Base-by-base conservation (phyloP, 2,113 vertebrate genomes). In the Sminthopsis crassicaudata region DNA sequence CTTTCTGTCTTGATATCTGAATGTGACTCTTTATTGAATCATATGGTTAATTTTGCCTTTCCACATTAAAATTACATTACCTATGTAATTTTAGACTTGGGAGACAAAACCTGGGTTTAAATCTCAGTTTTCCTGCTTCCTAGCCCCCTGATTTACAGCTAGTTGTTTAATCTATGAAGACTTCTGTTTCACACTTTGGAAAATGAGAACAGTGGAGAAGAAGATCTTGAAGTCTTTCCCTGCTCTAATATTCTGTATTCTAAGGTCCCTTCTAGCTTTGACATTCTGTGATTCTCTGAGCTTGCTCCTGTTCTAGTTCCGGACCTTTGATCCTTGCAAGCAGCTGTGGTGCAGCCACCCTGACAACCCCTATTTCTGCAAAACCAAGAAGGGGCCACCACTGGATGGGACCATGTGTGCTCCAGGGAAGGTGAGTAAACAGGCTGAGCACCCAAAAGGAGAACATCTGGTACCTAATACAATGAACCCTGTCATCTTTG, bases 341-440 rank as follows among this genome's bases (percentile, higher is more conserved):
- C 99, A 99, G 97, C 98, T 99, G 92, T 99, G 99, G 99, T 99
- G 99, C 50, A 99, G 99, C 98, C 99, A 99, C 97, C 99, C 99
- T 0, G 99, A 99, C 97, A 99, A 99, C 96, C 99, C 99, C 90
- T 99, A 99, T 98, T 99, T 99, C 98, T 99, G 99, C 98, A 99
- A 99, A 98, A 99, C 99, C 94, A 99, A 99, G 98, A 99, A 99
- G 98, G 99, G 99, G 6, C 99, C 99, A 0, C 99, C 99, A 7
- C 98, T 99, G 91, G 99, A 99, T 12, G 99, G 99, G 94, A 99
- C 99, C 91, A 99, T 99, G 99, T 99, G 99, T 93, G 99, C 99
- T 0, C 98, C 99, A 57, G 99, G 99, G 89, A 99, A 99, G 99
- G 99, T 99, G 98, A 98, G 98, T 95, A 23, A 24, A 91, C 12